A percentile compares a stretch with the other conserved stretches of the same genome.
Evolutionary conservation across 1,140 invertebrate genomes (phyloP).

Genomic region (Drosophila burlai): DNA sequence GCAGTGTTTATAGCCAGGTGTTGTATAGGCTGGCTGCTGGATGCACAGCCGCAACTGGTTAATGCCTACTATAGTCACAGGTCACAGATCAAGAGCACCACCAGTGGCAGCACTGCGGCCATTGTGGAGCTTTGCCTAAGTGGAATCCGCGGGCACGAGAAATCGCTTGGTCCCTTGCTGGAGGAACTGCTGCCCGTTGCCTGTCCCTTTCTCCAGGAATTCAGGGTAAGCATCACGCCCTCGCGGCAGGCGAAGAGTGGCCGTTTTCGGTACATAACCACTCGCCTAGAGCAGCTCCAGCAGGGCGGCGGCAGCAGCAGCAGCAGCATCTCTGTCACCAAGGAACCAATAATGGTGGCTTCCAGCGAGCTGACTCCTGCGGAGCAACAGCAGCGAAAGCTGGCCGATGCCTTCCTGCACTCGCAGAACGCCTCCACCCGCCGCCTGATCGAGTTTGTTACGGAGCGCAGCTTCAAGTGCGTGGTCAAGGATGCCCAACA

Average conservation of each 20-base stretch:
- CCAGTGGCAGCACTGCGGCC: not conserved
- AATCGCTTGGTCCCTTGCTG: slow-evolving; percentile 83
- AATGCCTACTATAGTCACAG: slow-evolving; percentile 86
- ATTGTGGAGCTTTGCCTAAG: slow-evolving; percentile 48
- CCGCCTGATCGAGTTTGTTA: slow-evolving; percentile 91
- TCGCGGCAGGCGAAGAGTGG: slow-evolving; percentile 65
- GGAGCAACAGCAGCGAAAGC: slow-evolving; percentile 86
- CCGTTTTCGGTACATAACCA: slow-evolving; percentile 79
- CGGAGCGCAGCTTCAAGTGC: slow-evolving; percentile 90
- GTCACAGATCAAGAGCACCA: slow-evolving; percentile 31
- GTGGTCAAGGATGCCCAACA: slow-evolving; percentile 88
- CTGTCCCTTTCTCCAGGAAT: slow-evolving; percentile 86
- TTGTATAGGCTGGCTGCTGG: slow-evolving; percentile 91
- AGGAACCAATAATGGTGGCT: not conserved
- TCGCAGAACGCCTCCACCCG: slow-evolving; percentile 90
- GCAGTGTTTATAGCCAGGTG: slow-evolving; percentile 88
- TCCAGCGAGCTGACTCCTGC: not conserved
- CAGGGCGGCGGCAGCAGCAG: slow-evolving; percentile 4
- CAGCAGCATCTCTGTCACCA: not conserved
- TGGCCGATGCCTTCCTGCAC: slow-evolving; percentile 92
- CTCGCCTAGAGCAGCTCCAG: slow-evolving; percentile 66
- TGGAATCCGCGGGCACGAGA: slow-evolving; percentile 30
- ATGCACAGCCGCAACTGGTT: slow-evolving; percentile 88
- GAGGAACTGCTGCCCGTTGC: slow-evolving; percentile 88
- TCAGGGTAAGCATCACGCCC: slow-evolving; percentile 75